Percentiles rank a stretch among this genome's conserved stretches.
These are phyloP conservation scores for Tapirus indicus DNA, from an alignment of 2,797 vertebrate genomes.

Conservation along the genomic window DNA sequence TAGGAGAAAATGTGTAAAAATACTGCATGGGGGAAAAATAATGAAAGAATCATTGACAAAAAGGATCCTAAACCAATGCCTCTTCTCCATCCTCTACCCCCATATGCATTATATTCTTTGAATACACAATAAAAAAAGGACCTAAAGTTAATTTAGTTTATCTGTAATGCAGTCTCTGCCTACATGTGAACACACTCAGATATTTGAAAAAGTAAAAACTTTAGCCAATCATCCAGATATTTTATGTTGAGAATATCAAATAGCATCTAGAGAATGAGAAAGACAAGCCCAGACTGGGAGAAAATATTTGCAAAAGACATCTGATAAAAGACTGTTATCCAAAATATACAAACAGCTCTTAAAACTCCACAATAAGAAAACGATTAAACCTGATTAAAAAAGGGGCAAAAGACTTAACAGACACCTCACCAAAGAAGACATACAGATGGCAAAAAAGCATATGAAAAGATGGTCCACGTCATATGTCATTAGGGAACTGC, in stretches of 20 bases:
- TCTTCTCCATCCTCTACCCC: not conserved
- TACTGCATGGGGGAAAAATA: not conserved
- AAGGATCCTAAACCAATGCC: not conserved
- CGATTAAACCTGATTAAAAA: no score
- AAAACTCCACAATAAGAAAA: no score
- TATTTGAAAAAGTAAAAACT: not conserved
- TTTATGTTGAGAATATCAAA: not conserved
- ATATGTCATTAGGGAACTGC: no score
- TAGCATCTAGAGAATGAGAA: not conserved
- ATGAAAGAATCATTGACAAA: not conserved
- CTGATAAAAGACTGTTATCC: no score
- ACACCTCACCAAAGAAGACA: no score
- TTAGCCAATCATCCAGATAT: not conserved
- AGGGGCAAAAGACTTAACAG: no score
- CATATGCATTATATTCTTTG: not conserved
- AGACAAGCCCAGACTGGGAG: no score
- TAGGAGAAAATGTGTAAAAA: not conserved
- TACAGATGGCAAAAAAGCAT: no score
- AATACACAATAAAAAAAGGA: not conserved
- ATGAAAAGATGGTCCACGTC: no score
- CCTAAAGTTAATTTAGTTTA: not conserved
- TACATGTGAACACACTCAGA: not conserved
- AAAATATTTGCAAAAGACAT: no score
- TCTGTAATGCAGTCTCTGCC: not conserved
- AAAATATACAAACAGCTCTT: no score